Evolutionary conservation across 2,888 invertebrate genomes (phyloP).

Genomic region (Erebia ligea): DNA sequence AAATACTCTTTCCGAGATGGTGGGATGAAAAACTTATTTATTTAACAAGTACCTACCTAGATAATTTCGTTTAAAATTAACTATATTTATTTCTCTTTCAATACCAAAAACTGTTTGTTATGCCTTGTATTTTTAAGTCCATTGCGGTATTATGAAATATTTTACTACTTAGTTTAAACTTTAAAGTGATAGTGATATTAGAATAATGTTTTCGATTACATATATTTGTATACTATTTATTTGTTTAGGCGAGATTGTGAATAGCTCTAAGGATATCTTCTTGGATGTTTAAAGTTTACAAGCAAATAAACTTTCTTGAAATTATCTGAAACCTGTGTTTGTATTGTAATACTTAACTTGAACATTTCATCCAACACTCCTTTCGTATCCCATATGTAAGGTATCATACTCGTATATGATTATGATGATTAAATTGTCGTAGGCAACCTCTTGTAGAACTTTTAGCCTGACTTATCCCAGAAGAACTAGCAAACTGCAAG

Average conservation of each 20-base stretch:
- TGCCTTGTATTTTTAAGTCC: conserved; percentile 35
- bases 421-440: too few species aligned
- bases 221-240: conserved; percentile 78
- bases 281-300: conserved; percentile 77
- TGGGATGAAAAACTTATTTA: too few species aligned
- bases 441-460: too few species aligned
- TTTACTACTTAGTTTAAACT: conserved; percentile 56
- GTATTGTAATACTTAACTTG: conserved; percentile 36
- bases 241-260: conserved; percentile 71
- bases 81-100: conserved; percentile 14
- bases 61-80: background rate
- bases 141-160: conserved; percentile 34
- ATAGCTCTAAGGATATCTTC: conserved; percentile 71
- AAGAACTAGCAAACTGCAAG: too few species aligned
- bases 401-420: too few species aligned
- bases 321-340: conserved; percentile 50
- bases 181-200: conserved; percentile 79
- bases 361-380: background rate
- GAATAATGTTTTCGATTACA: conserved; percentile 71
- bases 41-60: background rate
- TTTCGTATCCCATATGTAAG: too few species aligned
- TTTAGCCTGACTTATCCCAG: too few species aligned
- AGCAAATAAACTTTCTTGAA: conserved; percentile 72
- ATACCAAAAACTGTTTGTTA: conserved; percentile 38
- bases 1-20: too few species aligned